Evolutionary conservation across 2,797 vertebrate species (phyloP), one percentile per base, ranked within the genome.

Genomic region (Galagoides demidoff): DNA sequence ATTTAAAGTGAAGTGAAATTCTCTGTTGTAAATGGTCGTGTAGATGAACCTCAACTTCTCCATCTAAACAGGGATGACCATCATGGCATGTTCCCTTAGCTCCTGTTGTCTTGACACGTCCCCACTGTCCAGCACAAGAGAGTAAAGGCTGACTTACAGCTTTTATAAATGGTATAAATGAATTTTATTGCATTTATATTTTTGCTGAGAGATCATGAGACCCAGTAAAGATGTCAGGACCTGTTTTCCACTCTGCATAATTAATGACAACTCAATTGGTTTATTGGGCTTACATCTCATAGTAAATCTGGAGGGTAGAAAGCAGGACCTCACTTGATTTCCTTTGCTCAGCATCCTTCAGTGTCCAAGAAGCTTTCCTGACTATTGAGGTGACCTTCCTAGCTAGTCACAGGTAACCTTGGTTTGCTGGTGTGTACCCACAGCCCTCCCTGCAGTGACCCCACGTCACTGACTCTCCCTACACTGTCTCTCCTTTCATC

Each of bases 1-100:
- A 78, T 23, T 73, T 87, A 31, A 82, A 76, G n/a, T 70, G 43
- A 92, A 89, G 31, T 89, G 45, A 94, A 74, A 95, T 81, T 79
- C 43, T 89, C 27, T 23, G 2, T 55, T 64, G 52, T 49, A 45
- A 87, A 59, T 59, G 27, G 22, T 83, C 83, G 57, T 59, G 55
- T 81, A 82, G 43, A 39, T 1, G 5, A 85, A 25, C 13, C 79
- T 85, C 79, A 70, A 16, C 23, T 74, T 79, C 37, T 87, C 55
- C 39, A 74, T 16, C 70, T 61, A 52, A 78, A 84, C 52, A 37
- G 45, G 82, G 77, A 66, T 73, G 22, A 78, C 12, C 12, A 64
- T 20, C 7, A 10, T 14, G 8, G 68, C 31, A n/a, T 22, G 27
- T 39, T 92, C 68, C 23, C 74, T 37, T 49, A 43, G 9, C 34